These are phyloP conservation scores for Catalaphyllia jardinei DNA, from an alignment of 64 coral and sea anemone species.

Conservation along the genomic window DNA sequence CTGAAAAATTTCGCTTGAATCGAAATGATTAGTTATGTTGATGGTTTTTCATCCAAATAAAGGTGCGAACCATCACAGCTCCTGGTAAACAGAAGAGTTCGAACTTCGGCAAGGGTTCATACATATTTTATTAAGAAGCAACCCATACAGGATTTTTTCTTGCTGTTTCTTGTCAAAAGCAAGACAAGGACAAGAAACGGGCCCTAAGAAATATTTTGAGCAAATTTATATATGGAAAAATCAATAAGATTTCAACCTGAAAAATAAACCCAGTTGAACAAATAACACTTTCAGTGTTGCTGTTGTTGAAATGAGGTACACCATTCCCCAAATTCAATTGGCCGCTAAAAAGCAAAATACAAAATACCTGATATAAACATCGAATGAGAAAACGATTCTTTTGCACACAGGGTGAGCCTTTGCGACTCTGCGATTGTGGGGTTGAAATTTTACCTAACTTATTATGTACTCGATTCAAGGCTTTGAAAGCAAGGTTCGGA, in stretches of 20 bases:
- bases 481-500: not conserved
- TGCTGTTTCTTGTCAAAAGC: not conserved
- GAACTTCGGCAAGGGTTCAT: not conserved
- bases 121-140: conserved; percentile 10
- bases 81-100: not conserved
- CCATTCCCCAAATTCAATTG: not conserved
- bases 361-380: not conserved
- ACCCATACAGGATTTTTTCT: not conserved
- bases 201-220: not conserved
- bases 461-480: not conserved
- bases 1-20: not conserved
- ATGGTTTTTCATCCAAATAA: not conserved
- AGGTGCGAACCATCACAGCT: conserved; percentile 3
- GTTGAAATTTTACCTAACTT: not conserved
- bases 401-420: not conserved
- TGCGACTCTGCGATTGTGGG: not conserved
- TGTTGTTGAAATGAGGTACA: not conserved
- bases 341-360: not conserved
- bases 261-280: not conserved
- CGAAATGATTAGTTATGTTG: not conserved
- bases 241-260: not conserved
- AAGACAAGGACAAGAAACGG: not conserved
- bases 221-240: not conserved
- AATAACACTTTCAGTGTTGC: not conserved
- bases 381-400: not conserved